A percentile compares a stretch with the other conserved stretches of the same genome.
Evolutionary conservation across 92 coral and sea anemone species (phyloP).

Genomic region (Zoanthus solanderi): DNA sequence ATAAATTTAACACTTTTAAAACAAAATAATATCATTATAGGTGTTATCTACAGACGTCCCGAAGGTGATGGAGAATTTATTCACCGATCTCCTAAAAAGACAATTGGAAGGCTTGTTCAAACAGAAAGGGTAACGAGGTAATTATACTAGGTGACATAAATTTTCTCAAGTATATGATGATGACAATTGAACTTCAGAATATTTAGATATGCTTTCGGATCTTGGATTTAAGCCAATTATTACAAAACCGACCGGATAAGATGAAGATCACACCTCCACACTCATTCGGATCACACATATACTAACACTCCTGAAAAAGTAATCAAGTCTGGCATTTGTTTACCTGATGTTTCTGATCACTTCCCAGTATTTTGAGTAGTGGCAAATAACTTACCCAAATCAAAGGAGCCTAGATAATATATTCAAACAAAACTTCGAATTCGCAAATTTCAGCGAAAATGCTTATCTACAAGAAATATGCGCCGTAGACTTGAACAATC

Average conservation of each 20-base stretch:
- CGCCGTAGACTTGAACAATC: not conserved
- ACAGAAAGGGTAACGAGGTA: slow-evolving; percentile 49
- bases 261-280: slow-evolving; percentile 64
- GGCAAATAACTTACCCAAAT: slow-evolving; percentile 10
- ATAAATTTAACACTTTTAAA: slow-evolving; percentile 43
- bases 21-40: slow-evolving; percentile 55
- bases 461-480: not conserved
- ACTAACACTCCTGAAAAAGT: slow-evolving; percentile 50
- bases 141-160: slow-evolving; percentile 57
- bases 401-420: not conserved
- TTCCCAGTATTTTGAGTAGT: slow-evolving; percentile 38
- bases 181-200: slow-evolving; percentile 34
- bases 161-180: slow-evolving; percentile 40
- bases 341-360: no score
- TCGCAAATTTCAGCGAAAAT: slow-evolving; percentile 13
- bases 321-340: slow-evolving; percentile 53
- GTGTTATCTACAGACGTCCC: slow-evolving; percentile 48
- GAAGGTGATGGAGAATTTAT: slow-evolving; percentile 8
- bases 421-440: not conserved
- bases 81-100: slow-evolving; percentile 10
- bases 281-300: slow-evolving; percentile 64
- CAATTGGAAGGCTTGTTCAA: slow-evolving; percentile 27
- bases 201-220: slow-evolving; percentile 22
- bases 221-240: slow-evolving; percentile 54
- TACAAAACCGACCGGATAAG: slow-evolving; percentile 61